Evolutionary conservation across 1,140 invertebrate genomes (phyloP), one percentile per base, ranked within the genome.

Genomic region (Drosophila rufa): DNA sequence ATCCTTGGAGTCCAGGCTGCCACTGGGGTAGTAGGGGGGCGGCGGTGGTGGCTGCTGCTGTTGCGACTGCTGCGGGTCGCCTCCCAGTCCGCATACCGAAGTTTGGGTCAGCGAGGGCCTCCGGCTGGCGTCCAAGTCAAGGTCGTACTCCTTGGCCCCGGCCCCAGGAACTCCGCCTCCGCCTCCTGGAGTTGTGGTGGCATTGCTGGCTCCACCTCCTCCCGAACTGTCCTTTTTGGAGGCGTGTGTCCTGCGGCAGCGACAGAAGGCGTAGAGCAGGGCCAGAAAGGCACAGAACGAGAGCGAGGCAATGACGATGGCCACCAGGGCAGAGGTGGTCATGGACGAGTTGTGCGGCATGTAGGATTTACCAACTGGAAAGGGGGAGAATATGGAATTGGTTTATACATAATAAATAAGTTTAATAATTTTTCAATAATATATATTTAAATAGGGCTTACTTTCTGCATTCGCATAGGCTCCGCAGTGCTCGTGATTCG

Each of bases 401-500:
- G 22, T 36, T 27, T 27, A 27, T 27, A 27, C 6, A 27, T 27
- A 27, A 27, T 27, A 27, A 27, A 27, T 27, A 7, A 7, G 0
- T 27, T 27, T 27, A 6, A 27, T 33, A 33, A 33, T 33, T 7
- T 30, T 30, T 30, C 27, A 7, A 30, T 7, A 30, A 30, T 7
- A 30, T 30, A 7, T 7, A 30, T 8, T 33, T 33, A 33, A 7
- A 6, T 6, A 46, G 30, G 56, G 95, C 96, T 96, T 93, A 97
- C 96, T 95, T 85, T 97, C 95, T 43, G 97, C 97, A 91, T 96
- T 95, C 1, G 95, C 94, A 92, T 96, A 97, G 50, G 97, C 96
- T 12, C 97, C 97, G 87, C 97, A 98, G 71, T 96, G 96, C 27
- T 96, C 96, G 30, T 95, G 94, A 83, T 97, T 96, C 2, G 95